phyloP scores from a whole-genome alignment of 2,888 invertebrate genomes.

The Ephialtes manifestator region DNA sequence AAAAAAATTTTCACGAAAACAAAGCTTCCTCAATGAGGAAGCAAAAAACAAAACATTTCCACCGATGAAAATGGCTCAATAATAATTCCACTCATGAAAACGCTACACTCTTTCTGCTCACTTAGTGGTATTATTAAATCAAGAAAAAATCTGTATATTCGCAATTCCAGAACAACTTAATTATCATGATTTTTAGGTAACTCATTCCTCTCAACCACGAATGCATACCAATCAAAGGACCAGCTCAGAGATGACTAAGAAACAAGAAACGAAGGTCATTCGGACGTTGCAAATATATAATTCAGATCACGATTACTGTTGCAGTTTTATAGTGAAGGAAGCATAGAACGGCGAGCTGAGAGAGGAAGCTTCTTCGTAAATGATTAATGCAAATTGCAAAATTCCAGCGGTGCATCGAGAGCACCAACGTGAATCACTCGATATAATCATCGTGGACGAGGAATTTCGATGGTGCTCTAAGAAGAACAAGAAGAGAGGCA shows the following conservation, averaged over 20 bases:
- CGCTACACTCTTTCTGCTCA: too few relatives aligned
- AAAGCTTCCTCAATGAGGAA: too few relatives aligned
- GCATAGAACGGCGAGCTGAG: background rate
- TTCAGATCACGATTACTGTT: background rate
- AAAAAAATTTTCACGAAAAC: too few relatives aligned
- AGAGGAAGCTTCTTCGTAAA: slow-evolving; percentile 12
- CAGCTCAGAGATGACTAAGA: background rate
- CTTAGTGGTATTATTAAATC: too few relatives aligned
- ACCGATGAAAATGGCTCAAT: too few relatives aligned
- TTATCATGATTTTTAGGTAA: too few relatives aligned
- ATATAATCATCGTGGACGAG: slow-evolving; percentile 56
- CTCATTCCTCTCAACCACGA: slow-evolving; percentile 18
- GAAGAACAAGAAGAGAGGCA: slow-evolving; percentile 23
- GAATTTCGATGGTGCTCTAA: slow-evolving; percentile 57
- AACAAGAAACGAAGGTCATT: background rate
- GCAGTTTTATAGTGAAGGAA: background rate
- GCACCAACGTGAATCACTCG: slow-evolving; percentile 61
- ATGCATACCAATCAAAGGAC: background rate
- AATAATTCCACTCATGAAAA: too few relatives aligned
- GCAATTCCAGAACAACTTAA: too few relatives aligned
- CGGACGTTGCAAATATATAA: slow-evolving; percentile 12
- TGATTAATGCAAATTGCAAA: slow-evolving; percentile 63
- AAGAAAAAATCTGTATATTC: too few relatives aligned
- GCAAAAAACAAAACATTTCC: too few relatives aligned
- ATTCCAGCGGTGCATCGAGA: slow-evolving; percentile 55